phyloP scores from a whole-genome alignment of 37 sponge, comb jelly and placozoan species.

The Cliona cf. orientalis region DNA sequence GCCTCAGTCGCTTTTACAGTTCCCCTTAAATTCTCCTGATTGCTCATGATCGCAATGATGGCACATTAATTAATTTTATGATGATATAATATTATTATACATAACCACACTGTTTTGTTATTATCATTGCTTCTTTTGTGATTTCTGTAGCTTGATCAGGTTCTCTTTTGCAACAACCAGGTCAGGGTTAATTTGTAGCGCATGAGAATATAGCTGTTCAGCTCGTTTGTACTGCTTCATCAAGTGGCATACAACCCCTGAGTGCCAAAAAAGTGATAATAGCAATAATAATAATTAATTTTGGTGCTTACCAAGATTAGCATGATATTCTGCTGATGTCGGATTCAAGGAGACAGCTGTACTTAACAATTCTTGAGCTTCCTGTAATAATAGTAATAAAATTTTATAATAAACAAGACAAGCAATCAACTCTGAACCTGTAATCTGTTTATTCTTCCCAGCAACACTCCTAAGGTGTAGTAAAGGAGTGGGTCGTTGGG shows the following conservation, averaged over 20 bases:
- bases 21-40: too few relatives aligned
- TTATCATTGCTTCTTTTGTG: slow-evolving; percentile 1
- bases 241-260: slow-evolving; percentile 69
- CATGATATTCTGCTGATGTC: slow-evolving; percentile 43
- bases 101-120: too few relatives aligned
- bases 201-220: slow-evolving; percentile 26
- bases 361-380: slow-evolving; percentile 48
- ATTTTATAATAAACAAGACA: background rate
- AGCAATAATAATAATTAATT: background rate
- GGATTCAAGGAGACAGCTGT: slow-evolving; percentile 56
- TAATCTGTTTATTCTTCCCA: slow-evolving; percentile 54
- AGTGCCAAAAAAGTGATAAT: background rate
- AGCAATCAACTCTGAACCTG: slow-evolving; percentile 21
- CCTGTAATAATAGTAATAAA: slow-evolving; percentile 19
- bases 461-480: slow-evolving; percentile 55
- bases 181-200: slow-evolving; percentile 37
- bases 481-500: slow-evolving; percentile 43
- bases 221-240: slow-evolving; percentile 43
- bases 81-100: too few relatives aligned
- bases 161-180: slow-evolving; percentile 41
- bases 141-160: slow-evolving; percentile 27
- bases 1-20: too few relatives aligned
- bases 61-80: too few relatives aligned
- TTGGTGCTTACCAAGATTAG: slow-evolving; percentile 58
- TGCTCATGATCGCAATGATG: too few relatives aligned